Conservation (phyloP, 1,140 invertebrate genomes). For the Adoxophyes honmai region DNA sequence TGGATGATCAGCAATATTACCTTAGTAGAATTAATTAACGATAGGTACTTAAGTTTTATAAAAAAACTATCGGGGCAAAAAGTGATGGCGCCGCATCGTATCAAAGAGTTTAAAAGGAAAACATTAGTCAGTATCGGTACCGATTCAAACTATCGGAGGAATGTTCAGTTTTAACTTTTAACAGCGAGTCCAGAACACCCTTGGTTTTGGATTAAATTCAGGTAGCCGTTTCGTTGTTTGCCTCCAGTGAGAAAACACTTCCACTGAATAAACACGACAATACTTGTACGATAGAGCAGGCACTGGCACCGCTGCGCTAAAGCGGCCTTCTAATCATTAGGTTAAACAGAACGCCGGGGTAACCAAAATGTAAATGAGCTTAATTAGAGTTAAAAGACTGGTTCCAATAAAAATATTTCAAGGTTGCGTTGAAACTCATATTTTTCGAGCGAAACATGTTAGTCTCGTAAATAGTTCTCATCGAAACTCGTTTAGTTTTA, state of each 20-base stretch:
- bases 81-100: too few species aligned
- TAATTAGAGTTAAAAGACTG: slow-evolving; percentile 4
- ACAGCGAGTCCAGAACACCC: neutral
- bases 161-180: neutral
- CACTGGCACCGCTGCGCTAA: neutral
- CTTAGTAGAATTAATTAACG: too few species aligned
- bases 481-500: too few species aligned
- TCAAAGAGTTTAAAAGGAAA: too few species aligned
- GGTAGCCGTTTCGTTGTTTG: slow-evolving; percentile 15
- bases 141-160: too few species aligned
- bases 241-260: slow-evolving; percentile 12
- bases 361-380: slow-evolving; percentile 13
- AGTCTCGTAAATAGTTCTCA: neutral
- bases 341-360: neutral
- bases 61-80: too few species aligned
- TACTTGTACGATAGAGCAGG: slow-evolving; percentile 2
- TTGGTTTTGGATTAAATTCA: slow-evolving; percentile 2
- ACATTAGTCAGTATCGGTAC: too few species aligned
- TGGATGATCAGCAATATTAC: too few species aligned
- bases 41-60: too few species aligned
- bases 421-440: neutral
- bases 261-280: slow-evolving; percentile 6
- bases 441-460: neutral
- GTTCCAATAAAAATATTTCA: slow-evolving; percentile 1
- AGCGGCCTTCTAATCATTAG: slow-evolving; percentile 11